Base-by-base conservation (phyloP, 2,888 invertebrate species). In the Dasysyrphus albostriatus region DNA sequence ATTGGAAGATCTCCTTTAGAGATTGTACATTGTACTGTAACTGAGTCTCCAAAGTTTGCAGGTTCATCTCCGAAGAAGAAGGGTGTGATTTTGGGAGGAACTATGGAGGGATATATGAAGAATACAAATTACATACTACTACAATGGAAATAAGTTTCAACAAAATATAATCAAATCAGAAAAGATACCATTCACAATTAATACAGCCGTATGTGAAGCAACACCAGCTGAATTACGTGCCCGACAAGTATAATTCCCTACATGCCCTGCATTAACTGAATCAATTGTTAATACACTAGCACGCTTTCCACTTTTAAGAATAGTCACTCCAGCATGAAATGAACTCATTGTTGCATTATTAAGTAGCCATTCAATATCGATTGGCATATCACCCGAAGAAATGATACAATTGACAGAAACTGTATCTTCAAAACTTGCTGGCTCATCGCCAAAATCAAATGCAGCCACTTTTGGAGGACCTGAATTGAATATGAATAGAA, bases 391-490 rank as follows among this genome's bases (percentile, higher is more conserved):
- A 78, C 96, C 96, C 90, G 95, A 95, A 89, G 94, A 94, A 79
- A 95, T 93, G 24, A 95, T 94, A 91, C 96, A 96, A 88, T 94
- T 93, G 63, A 95, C 93, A 16, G 95, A 94, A 29, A 95, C 94
- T 82, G 93, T 93, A 90, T 94, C 94, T 88, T 94, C 94, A 54
- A 93, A 93, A 90, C 94, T 93, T 2, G 88, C 82, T 88, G 95
- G 94, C 89, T 94, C 94, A 90, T 96, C 95, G 90, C 95, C 96
- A 91, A 96, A 96, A 88, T 94, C 93, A 92, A 96, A 96, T 89
- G 95, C 95, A 91, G 94, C 94, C 91, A 95, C 94, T 93, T 95
- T 95, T 89, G 96, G 96, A 92, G 95, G 94, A 94, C 95, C 96
- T 96, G 93, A 93, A 79, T 65, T 56, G 1, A 39, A 49, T 42